A percentile compares a stretch with the other conserved stretches of the same genome.
Conservation (phyloP, 53 echinoderm and acorn worm genomes). For the Stichopus horrens region DNA sequence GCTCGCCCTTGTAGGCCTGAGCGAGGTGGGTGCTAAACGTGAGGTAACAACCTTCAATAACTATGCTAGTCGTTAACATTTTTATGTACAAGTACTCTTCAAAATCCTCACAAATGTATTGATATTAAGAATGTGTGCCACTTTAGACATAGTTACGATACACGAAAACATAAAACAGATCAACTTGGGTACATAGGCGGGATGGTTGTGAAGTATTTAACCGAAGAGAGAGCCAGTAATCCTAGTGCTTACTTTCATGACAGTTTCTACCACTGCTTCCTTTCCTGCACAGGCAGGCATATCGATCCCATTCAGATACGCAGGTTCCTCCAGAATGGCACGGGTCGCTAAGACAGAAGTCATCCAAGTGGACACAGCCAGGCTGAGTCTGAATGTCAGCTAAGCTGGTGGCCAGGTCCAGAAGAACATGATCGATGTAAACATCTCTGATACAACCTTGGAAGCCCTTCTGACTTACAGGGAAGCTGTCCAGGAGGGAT, state of each 20-base stretch:
- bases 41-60: no score
- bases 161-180: no score
- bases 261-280: conserved; percentile 79
- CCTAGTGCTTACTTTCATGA: conserved; percentile 70
- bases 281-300: conserved; percentile 69
- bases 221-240: no score
- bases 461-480: conserved; percentile 79
- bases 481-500: conserved; percentile 74
- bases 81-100: no score
- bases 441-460: conserved; percentile 86
- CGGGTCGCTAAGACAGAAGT: conserved; percentile 79
- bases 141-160: no score
- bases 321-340: conserved; percentile 73
- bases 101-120: no score
- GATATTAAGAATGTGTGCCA: no score
- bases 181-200: no score
- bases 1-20: no score
- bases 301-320: conserved; percentile 74
- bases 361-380: conserved; percentile 69
- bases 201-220: no score
- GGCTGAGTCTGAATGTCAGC: conserved; percentile 73
- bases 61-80: no score
- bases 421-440: conserved; percentile 75
- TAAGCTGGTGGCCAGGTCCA: conserved; percentile 83
- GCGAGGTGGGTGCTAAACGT: no score